Percentiles rank a stretch among this genome's conserved stretches.
Conservation (phyloP, 2,797 vertebrate species). For the Echeneis naucrates region DNA sequence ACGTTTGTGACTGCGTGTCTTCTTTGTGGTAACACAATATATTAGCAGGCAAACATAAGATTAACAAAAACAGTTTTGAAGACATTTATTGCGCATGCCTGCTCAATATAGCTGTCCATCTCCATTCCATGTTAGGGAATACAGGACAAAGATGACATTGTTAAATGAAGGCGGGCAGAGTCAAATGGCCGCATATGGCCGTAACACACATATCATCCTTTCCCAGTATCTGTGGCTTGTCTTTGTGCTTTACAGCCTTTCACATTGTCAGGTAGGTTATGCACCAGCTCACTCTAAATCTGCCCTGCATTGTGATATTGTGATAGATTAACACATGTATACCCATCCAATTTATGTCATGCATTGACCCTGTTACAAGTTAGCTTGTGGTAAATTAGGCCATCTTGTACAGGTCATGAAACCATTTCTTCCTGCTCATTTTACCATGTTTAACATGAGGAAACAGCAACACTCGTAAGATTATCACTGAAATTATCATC, state of each 20-base stretch:
- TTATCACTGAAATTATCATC: not conserved
- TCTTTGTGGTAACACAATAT: conserved; percentile 44
- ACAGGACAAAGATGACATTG: conserved; percentile 28
- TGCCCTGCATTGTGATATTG: not conserved
- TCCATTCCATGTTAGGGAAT: not conserved
- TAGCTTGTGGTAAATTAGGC: not conserved
- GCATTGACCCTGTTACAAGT: not conserved
- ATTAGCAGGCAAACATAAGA: conserved; percentile 41
- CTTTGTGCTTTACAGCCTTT: not conserved
- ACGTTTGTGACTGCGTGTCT: conserved; percentile 65
- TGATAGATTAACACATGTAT: not conserved
- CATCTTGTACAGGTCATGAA: not conserved
- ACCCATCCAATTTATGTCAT: not conserved
- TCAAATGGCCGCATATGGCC: not conserved
- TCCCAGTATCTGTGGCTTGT: conserved; percentile 1
- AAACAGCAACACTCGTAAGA: not conserved
- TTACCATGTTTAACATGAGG: not conserved
- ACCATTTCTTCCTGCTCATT: not conserved
- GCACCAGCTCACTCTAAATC: not conserved
- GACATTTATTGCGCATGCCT: conserved; percentile 28
- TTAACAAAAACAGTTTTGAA: conserved; percentile 43
- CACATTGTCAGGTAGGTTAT: not conserved
- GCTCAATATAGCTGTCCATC: conserved; percentile 26
- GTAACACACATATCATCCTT: not conserved
- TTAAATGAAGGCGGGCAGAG: not conserved